Evolutionary conservation across 2,113 vertebrate species (phyloP), one percentile per base, ranked within the genome.

Genomic region (Stegostoma tigrinum): DNA sequence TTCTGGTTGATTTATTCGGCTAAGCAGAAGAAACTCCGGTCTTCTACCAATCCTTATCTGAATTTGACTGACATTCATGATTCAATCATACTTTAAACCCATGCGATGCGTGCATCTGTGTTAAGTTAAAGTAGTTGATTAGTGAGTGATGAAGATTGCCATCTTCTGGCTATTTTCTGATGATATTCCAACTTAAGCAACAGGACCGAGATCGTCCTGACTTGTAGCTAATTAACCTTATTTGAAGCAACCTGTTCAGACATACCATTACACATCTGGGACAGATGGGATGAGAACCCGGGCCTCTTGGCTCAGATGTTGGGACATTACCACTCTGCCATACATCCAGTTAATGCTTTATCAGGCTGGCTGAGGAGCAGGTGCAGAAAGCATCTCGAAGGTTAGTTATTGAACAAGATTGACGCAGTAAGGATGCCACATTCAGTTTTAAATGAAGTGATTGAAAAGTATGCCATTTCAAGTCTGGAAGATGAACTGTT

Each of bases 51-150:
- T 87, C 30, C 67, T 75, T 96, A 96, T 96, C 94, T 67, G 95
- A 95, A 96, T 78, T 95, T 96, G 80, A 96, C 96, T 89, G 67
- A 75, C 94, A 96, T 97, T 96, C 67, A 96, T 96, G 96, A 96
- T 93, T 96, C 91, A 96, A 67, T 97, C 96, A 95, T 24, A 96
- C 55, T 96, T 75, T 68, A 95, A 83, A 96, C 95, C 66, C 27
- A 86, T 42, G 96, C 5, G 95, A 42, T n/a, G 96, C 96, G 87
- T 96, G 85, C 52, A 96, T 96, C 96, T 12, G 93, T 83, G 64
- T 96, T 95, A 96, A 96, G 96, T 96, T 78, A 96, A 96, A 75
- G 96, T 96, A 97, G 95, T 45, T 95, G 96, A 96, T 55, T 96
- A 96, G 83, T 61, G 86, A 42, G 21, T 91, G 30, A 70, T 55